These are phyloP conservation scores for Cariama cristata DNA, from an alignment of 2,113 vertebrate genomes.

Conservation along the genomic window DNA sequence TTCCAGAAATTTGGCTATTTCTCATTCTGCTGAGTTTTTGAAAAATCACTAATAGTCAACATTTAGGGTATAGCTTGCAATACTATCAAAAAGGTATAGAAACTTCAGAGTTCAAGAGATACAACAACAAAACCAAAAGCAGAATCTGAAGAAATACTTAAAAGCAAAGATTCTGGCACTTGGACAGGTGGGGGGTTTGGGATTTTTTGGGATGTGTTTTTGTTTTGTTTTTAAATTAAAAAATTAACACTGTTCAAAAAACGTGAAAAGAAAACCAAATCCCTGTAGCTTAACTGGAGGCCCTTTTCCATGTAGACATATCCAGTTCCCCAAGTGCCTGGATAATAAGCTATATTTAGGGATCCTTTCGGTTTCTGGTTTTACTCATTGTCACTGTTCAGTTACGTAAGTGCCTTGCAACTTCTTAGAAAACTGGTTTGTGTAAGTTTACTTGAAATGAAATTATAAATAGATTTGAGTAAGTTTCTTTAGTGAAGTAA, in stretches of 20 bases:
- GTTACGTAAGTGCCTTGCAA: not conserved
- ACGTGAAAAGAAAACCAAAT: not conserved
- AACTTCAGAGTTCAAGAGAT: not conserved
- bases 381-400: not conserved
- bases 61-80: fast-evolving
- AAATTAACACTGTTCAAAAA: not conserved
- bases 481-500: not conserved
- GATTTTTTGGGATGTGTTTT: too few species aligned
- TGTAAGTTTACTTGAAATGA: not conserved
- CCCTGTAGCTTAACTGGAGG: not conserved
- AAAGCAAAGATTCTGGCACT: not conserved
- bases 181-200: not conserved
- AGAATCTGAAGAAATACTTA: not conserved
- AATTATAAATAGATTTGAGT: not conserved
- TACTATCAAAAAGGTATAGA: not conserved
- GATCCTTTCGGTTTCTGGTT: not conserved
- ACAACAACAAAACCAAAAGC: not conserved
- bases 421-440: not conserved
- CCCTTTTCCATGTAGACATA: not conserved
- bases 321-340: not conserved
- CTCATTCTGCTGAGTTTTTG: not conserved
- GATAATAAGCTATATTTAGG: constrained; percentile 48
- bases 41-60: not conserved
- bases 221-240: not conserved
- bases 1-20: not conserved